A percentile compares a stretch with the other conserved stretches of the same genome.
These are phyloP conservation scores for Cephus cinctus DNA, from an alignment of 1,140 invertebrate species.

Conservation along the genomic window DNA sequence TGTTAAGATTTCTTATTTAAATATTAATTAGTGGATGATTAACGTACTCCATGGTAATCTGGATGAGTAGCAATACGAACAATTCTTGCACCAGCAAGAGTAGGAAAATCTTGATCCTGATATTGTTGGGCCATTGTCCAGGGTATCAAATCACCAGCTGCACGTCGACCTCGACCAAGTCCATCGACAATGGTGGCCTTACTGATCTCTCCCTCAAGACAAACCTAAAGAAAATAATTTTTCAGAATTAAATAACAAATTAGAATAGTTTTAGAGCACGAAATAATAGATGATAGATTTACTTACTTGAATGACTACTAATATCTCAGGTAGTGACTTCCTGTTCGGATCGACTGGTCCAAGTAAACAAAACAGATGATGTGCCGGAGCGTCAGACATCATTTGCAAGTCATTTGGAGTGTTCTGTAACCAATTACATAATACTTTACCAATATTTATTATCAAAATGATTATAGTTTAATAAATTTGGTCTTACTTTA, in stretches of 20 bases:
- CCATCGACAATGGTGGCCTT: conserved; percentile 75
- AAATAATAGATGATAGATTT: conserved; percentile 9
- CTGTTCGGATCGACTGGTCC: conserved; percentile 76
- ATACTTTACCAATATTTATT: not conserved
- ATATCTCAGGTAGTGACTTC: conserved; percentile 82
- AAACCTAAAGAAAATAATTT: conserved; percentile 62
- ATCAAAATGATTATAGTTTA: conserved; percentile 1
- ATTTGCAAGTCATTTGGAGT: conserved; percentile 98
- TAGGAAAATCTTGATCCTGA: conserved; percentile 91
- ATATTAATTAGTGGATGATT: conserved; percentile 6
- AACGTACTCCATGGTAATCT: conserved; percentile 85
- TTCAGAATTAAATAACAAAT: conserved; percentile 4
- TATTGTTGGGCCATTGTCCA: conserved; percentile 98
- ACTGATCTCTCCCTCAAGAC: conserved; percentile 93
- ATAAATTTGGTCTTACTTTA: conserved; percentile 63
- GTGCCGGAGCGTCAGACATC: conserved; percentile 97
- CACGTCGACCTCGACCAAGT: conserved; percentile 81
- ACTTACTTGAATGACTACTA: conserved; percentile 83
- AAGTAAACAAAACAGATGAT: conserved; percentile 94
- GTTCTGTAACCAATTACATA: conserved; percentile 65
- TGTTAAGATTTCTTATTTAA: too few relatives aligned
- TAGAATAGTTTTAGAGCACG: conserved; percentile 3
- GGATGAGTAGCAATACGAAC: conserved; percentile 98
- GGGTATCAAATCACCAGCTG: conserved; percentile 95
- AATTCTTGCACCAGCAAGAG: conserved; percentile 85